Evolutionary conservation across 1,140 invertebrate species (phyloP), one percentile per base, ranked within the genome.

Genomic region (Fopius arisanus): DNA sequence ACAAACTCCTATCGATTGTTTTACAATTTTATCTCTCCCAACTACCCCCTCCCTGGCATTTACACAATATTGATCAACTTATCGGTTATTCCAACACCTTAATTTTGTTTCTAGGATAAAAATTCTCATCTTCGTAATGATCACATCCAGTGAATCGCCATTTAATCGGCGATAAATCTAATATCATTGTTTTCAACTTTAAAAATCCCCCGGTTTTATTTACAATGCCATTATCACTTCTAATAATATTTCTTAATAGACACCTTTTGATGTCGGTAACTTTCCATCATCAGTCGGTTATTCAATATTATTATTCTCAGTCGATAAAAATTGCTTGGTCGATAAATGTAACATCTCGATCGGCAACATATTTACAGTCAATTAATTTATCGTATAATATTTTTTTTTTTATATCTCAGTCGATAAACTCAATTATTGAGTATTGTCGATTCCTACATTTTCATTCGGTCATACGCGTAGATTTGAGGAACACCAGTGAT

Each of bases 301-400:
- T 59, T 26, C 54, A 59, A 23, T 59, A 59, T 59, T 59, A 14
- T 26, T 26, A 59, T 3, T 59, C 54, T 59, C 54, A 59, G 54
- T 59, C 54, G 54, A 28, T 26, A 65, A 65, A 28, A 65, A 65
- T 65, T 65, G 62, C 62, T 65, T 65, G 62, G 62, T 65, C 62
- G 29, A 65, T 65, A 65, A 65, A n/a, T 59, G 54, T 26, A 26
- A 23, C 23, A 59, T 59, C 54, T 26, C 29, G 29, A 65, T 31
- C 29, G 26, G 29, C 26, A 65, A 65, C 26, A 5, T 65, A 65
- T 65, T 33, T 65, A 65, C 26, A 65, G 5, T 31, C 28, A 33
- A 62, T 62, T 28, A 62, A 26, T 28, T 12, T 33, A 65, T 65
- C 28, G 28, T 65, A 31, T 65, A 4, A 4, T 65, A 26, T n/a